These are phyloP conservation scores for Phrynocephalus vlangalii DNA, from an alignment of 2,797 vertebrate species.

Conservation along the genomic window DNA sequence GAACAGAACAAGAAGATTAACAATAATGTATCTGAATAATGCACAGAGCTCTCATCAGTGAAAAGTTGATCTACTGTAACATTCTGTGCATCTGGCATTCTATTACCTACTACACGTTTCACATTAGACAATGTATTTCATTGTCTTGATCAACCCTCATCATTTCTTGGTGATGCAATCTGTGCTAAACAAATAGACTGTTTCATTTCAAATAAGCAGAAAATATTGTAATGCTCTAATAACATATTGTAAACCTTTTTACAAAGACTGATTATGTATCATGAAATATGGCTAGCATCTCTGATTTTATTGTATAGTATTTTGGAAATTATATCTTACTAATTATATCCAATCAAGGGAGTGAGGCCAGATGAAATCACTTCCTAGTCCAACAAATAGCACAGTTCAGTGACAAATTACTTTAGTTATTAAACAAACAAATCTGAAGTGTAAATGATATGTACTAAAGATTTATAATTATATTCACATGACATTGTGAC, in stretches of 20 bases:
- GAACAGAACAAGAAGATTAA: conserved; percentile 34
- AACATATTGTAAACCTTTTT: conserved; percentile 27
- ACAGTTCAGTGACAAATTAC: conserved; percentile 29
- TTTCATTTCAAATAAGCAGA: conserved; percentile 43
- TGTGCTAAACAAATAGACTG: conserved; percentile 62
- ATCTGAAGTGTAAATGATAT: conserved; percentile 15
- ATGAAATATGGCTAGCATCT: conserved; percentile 16
- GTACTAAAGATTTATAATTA: conserved; percentile 34
- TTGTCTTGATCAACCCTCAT: conserved; percentile 62
- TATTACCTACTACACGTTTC: neutral
- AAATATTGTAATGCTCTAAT: conserved; percentile 49
- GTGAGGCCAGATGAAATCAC: conserved; percentile 21
- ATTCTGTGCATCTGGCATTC: conserved; percentile 32
- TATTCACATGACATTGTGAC: conserved; percentile 33
- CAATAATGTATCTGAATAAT: neutral
- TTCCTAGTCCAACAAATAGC: conserved; percentile 30
- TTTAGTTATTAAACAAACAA: conserved; percentile 28
- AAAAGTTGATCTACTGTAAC: neutral
- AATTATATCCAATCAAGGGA: conserved; percentile 43
- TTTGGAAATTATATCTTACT: conserved; percentile 34
- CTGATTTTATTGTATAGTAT: conserved; percentile 29
- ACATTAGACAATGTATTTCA: conserved; percentile 56
- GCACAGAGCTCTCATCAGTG: neutral
- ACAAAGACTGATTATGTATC: conserved; percentile 37
- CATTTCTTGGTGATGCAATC: conserved; percentile 52